phyloP scores from a whole-genome alignment of 2,797 vertebrate species.

The Aeoliscus strigatus region DNA sequence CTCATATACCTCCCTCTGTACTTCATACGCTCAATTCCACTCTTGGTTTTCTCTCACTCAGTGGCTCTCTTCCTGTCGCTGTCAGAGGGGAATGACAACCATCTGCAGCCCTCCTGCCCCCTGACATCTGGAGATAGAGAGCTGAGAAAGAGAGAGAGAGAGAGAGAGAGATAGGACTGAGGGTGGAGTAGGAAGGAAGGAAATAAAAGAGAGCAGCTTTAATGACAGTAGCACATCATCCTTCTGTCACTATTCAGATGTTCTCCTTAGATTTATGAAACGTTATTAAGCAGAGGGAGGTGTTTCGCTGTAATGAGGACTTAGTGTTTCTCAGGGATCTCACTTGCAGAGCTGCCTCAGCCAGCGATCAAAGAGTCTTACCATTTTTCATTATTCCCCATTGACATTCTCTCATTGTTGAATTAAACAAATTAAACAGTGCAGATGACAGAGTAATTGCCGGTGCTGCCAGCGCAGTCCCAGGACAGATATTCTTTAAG shows the following conservation, averaged over 20 bases:
- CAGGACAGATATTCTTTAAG: conserved; percentile 3
- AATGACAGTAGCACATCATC: conserved; percentile 33
- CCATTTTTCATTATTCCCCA: conserved; percentile 8
- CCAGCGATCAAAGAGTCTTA: conserved; percentile 14
- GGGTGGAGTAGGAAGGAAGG: conserved; percentile 11
- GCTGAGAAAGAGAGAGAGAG: conserved; percentile 24
- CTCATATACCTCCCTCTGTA: conserved; percentile 2
- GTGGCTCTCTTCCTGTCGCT: conserved; percentile 43
- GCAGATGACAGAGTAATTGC: not conserved
- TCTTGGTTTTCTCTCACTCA: conserved; percentile 8
- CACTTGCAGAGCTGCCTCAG: conserved; percentile 8
- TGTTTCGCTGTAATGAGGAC: conserved; percentile 15
- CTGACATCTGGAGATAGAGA: conserved; percentile 64
- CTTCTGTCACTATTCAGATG: conserved; percentile 32
- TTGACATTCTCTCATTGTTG: conserved; percentile 4
- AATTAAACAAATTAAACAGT: conserved; percentile 5
- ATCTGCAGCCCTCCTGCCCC: conserved; percentile 61
- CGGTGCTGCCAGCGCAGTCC: not conserved
- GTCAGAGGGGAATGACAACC: conserved; percentile 62
- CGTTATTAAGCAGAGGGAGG: conserved; percentile 13
- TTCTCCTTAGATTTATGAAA: conserved; percentile 12
- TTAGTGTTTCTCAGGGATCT: conserved; percentile 8
- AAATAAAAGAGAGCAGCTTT: conserved; percentile 8
- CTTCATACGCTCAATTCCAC: conserved; percentile 1
- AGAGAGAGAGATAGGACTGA: conserved; percentile 16